Evolutionary conservation across 2,113 vertebrate species (phyloP), one percentile per base, ranked within the genome.

Genomic region (Narcine bancroftii): DNA sequence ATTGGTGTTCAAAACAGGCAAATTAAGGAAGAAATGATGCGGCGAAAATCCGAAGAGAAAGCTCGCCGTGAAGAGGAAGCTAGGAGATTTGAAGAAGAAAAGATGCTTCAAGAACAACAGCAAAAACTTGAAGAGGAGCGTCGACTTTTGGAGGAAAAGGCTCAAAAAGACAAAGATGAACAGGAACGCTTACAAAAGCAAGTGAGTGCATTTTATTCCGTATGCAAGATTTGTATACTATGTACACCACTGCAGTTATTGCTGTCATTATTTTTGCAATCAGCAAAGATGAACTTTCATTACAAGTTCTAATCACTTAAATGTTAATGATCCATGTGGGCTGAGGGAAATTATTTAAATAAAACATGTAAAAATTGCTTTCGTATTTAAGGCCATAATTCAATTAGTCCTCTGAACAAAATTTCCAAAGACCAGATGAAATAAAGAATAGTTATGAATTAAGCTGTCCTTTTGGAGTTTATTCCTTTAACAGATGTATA

Each of bases 1-100:
- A 45, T 91, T 66, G 21, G 13, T 87, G 81, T 69, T 91, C 42
- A 89, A 89, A 93, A 63, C 94, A 99, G 98, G 93, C 95, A 96
- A 92, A 97, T 97, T 77, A 96, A 94, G 94, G 98, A 98, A 93
- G 97, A 99, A 93, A 92, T 99, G 93, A 96, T 97, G 2, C 97
- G 96, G 94, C 97, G 94, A 95, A 96, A 97, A 94, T 97, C 97
- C 0, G 97, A 97, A 93, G 97, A 99, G 94, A 94, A 96, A 93
- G 95, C 95, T 1, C 96, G 95, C n/a, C 94, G 97, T 72, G 97
- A 99, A 92, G 97, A 98, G 93, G 98, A 97, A 92, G 94, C 95
- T 50, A 96, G 95, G 66, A 95, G 94, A 15, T 96, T 96, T 92
- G 97, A 96, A 0, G 96, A 96, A 0, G 96, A 97, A 92, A 96